phyloP scores from a whole-genome alignment of 2,113 vertebrate species.

The Sander lucioperca region DNA sequence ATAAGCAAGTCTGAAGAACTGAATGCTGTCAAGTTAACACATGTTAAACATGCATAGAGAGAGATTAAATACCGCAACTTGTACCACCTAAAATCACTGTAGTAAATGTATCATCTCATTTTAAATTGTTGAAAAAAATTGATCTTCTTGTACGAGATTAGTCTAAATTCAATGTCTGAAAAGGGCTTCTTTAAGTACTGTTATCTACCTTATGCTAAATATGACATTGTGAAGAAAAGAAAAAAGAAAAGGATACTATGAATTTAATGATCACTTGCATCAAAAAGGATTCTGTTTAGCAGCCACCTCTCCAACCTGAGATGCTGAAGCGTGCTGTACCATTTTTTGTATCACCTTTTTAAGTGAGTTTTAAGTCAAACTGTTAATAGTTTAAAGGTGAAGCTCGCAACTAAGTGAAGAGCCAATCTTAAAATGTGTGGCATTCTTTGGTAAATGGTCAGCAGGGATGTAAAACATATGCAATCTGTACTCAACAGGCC shows the following conservation, averaged over 20 bases:
- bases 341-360: neutral
- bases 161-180: neutral
- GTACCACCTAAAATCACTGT: neutral
- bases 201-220: neutral
- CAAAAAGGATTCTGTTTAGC: neutral
- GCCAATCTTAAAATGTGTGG: neutral
- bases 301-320: neutral
- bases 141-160: neutral
- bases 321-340: neutral
- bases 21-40: neutral
- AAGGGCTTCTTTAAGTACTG: neutral
- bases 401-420: neutral
- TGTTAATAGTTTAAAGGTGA: neutral
- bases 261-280: neutral
- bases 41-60: neutral
- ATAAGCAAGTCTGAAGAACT: neutral
- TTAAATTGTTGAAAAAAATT: neutral
- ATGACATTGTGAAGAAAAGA: too few species aligned
- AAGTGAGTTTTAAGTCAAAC: neutral
- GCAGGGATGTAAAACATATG: constrained; percentile 16
- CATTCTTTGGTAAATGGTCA: constrained; percentile 8
- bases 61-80: neutral
- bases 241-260: neutral
- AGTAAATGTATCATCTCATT: neutral
- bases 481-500: constrained; percentile 21